Base-by-base conservation (phyloP, 2,113 vertebrate genomes). In the Tauraco erythrolophus region DNA sequence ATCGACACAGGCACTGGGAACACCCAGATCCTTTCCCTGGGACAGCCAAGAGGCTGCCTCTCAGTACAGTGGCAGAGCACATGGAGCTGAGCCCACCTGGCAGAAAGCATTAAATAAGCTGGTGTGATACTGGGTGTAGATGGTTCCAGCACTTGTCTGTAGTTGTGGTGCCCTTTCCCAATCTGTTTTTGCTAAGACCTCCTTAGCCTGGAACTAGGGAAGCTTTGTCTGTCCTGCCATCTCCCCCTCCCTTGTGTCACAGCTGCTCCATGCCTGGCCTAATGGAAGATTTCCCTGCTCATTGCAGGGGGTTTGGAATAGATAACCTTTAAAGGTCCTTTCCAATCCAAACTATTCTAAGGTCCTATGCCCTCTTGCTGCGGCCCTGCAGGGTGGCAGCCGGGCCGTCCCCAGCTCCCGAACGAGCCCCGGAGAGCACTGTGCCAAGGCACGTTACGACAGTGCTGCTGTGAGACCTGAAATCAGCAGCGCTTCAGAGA, bases 371-470 rank as follows among this genome's bases (percentile, higher is more conserved):
- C 43, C 77, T 46, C 54, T 24, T 81, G 69, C 50, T 74, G 72
- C 76, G 93, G 60, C 56, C 14, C 31, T 41, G 46, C 72, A 62
- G 60, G 30, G 50, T 74, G 76, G n/a, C 60, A 58, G 35, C 35
- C 65, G 79, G 45, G 33, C 33, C 41, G 51, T 53, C 61, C 65
- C 46, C 61, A 70, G 60, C 31, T 78, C 39, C 45, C 31, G 50
- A 6, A 23, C 0, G 0, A 61, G 31, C 70, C 58, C 41, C 30
- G 11, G 37, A 50, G 60, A 41, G 19, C 30, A 4, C 37, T 11
- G 17, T 37, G 17, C 51, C 18, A 31, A 46, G 51, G 50, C 22
- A 28, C 1, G 1, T 25, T 21, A 5, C 14, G 61, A 18, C 33
- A 61, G 43, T 68, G 57, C 37, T 84, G 53, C 41, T 6, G 0